Conservation (phyloP, 2,797 vertebrate species). For the Sarcoramphus papa region DNA sequence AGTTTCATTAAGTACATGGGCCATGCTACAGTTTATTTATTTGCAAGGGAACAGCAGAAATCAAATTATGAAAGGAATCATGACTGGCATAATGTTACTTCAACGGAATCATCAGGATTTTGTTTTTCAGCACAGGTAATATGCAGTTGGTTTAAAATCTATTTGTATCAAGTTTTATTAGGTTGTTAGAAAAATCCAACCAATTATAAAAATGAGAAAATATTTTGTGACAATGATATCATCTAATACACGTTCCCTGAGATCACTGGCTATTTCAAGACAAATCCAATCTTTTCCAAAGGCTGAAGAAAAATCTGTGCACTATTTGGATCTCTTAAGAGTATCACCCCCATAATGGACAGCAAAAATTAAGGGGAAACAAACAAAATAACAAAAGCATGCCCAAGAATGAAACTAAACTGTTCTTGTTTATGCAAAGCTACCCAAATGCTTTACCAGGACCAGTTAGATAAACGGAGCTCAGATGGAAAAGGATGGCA, state of each 20-base stretch:
- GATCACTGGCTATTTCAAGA: not conserved
- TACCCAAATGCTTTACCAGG: not conserved
- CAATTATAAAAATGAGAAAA: not conserved
- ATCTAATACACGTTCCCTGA: fast-evolving
- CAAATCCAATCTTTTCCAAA: not conserved
- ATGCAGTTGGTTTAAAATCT: not conserved
- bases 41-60: not conserved
- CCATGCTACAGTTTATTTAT: not conserved
- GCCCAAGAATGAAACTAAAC: not conserved
- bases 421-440: not conserved
- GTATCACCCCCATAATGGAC: fast-evolving
- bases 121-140: not conserved
- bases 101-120: not conserved
- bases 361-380: not conserved
- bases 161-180: not conserved
- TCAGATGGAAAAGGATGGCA: not conserved
- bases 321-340: not conserved
- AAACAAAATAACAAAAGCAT: not conserved
- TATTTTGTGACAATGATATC: not conserved
- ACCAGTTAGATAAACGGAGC: fast-evolving
- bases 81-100: not conserved
- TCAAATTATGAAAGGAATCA: not conserved
- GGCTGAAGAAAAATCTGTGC: not conserved
- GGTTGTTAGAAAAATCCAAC: not conserved
- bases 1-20: not conserved